A percentile compares a stretch with the other conserved stretches of the same genome.
These are phyloP conservation scores for Phrynosoma blainvillii DNA, from an alignment of 2,113 vertebrate genomes.

Conservation along the genomic window DNA sequence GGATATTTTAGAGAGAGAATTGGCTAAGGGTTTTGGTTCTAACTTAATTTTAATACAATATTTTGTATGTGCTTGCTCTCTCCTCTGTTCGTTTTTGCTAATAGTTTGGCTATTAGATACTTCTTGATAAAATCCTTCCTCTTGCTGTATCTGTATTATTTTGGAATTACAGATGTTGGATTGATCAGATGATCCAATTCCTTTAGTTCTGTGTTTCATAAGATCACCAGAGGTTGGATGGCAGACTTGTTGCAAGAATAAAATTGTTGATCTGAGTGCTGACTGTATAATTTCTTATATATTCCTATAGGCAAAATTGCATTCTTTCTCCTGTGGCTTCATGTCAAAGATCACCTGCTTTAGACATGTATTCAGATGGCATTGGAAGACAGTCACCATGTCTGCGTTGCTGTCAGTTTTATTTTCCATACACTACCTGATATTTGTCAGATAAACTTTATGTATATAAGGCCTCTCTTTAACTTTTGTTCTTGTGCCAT, in stretches of 20 bases:
- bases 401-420: constrained; percentile 11
- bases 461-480: constrained; percentile 9
- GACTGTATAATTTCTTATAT: not conserved
- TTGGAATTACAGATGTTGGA: not conserved
- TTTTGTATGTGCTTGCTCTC: not conserved
- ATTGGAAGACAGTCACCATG: not conserved
- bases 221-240: not conserved
- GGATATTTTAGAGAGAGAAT: not conserved
- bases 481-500: constrained; percentile 15
- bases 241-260: not conserved
- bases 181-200: not conserved
- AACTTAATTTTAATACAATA: not conserved
- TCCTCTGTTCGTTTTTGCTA: not conserved
- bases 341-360: not conserved
- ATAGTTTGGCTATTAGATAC: not conserved
- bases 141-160: not conserved
- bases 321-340: not conserved
- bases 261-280: not conserved
- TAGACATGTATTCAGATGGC: not conserved
- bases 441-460: constrained; percentile 17
- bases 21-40: not conserved
- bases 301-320: not conserved
- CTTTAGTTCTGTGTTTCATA: not conserved
- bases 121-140: not conserved
- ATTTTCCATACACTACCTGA: not conserved